These are phyloP conservation scores for Salminus brasiliensis DNA, from an alignment of 2,113 vertebrate genomes.

Conservation along the genomic window DNA sequence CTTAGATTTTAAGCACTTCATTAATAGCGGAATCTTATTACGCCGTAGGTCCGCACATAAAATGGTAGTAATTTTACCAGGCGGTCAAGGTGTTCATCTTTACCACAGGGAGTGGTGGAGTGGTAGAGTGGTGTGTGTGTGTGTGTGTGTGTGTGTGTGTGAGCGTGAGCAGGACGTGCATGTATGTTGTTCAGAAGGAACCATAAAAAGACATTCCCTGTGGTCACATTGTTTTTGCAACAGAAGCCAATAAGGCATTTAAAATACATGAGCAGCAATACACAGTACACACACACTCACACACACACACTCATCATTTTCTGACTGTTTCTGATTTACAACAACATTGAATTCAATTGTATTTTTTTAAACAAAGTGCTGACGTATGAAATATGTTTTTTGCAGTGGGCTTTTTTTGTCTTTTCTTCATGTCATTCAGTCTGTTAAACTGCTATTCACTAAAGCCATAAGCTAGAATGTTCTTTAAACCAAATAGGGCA, in stretches of 20 bases:
- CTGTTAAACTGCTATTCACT: background rate
- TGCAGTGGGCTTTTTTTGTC: too few species aligned
- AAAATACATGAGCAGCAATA: background rate
- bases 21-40: slow-evolving; percentile 29
- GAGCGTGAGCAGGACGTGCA: too few species aligned
- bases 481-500: background rate
- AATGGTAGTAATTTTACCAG: slow-evolving; percentile 8
- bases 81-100: slow-evolving; percentile 14
- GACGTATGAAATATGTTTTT: too few species aligned
- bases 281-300: too few species aligned
- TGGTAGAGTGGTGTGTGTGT: background rate
- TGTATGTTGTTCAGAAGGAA: slow-evolving; percentile 12
- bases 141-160: background rate
- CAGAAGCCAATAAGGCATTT: background rate
- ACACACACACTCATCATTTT: background rate
- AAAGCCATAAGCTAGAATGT: background rate
- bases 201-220: background rate
- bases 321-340: background rate
- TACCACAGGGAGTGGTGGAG: background rate
- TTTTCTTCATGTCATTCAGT: background rate
- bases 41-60: slow-evolving; percentile 11
- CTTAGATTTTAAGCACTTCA: slow-evolving; percentile 33
- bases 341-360: background rate
- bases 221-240: slow-evolving; percentile 1
- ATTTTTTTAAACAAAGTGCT: too few species aligned